Conservation (phyloP, 2,113 vertebrate genomes). For the Protobothrops flavoviridis region DNA sequence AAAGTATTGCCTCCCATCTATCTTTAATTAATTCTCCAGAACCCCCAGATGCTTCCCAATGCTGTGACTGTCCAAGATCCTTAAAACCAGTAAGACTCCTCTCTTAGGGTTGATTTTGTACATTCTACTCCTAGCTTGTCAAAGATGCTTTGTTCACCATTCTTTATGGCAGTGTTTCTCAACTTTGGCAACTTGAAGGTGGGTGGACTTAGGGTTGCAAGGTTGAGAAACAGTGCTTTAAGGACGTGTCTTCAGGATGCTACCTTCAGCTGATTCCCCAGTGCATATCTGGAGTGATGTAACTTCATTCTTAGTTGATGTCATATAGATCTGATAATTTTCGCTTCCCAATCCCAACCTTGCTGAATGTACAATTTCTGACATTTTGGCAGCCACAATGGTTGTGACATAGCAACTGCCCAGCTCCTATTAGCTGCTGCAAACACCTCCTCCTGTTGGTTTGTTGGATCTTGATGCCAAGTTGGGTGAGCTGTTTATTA, state of each 20-base stretch:
- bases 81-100: background rate
- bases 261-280: background rate
- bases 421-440: background rate
- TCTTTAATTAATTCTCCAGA: background rate
- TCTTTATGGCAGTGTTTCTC: background rate
- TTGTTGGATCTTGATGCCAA: background rate
- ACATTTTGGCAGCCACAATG: background rate
- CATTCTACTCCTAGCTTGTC: background rate
- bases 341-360: background rate
- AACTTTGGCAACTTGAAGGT: background rate
- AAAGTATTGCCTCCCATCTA: background rate
- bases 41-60: background rate
- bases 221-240: background rate
- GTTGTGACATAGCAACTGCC: background rate
- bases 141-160: background rate
- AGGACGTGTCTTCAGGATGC: background rate
- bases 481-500: background rate
- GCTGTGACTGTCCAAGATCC: background rate
- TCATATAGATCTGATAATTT: background rate
- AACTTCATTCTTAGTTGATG: background rate
- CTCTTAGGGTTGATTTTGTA: background rate
- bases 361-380: background rate
- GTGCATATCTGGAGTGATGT: background rate
- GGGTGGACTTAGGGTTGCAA: background rate
- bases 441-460: background rate